Percentiles rank a stretch among this genome's conserved stretches.
Conservation (phyloP, 2,888 invertebrate species). For the Polydrusus tereticollis region DNA sequence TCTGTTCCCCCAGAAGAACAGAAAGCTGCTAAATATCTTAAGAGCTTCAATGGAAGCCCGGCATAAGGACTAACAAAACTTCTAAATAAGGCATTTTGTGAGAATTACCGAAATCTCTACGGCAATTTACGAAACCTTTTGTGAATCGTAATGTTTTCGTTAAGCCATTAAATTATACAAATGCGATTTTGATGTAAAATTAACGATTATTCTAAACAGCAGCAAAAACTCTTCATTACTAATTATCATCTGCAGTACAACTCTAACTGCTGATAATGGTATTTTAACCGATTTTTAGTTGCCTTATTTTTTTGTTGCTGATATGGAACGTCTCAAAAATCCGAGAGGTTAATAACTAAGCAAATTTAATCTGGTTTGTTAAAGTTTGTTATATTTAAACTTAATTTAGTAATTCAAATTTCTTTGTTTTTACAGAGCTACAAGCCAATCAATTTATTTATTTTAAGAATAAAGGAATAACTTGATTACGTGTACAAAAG, state of each 20-base stretch:
- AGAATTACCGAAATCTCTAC: slow-evolving; percentile 35
- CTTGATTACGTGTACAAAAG: too few species aligned
- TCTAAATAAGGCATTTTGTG: slow-evolving; percentile 31
- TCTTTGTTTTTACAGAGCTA: too few species aligned
- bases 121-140: slow-evolving; percentile 40
- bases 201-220: slow-evolving; percentile 48
- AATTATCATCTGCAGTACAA: slow-evolving; percentile 42
- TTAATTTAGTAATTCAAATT: too few species aligned
- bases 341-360: neutral
- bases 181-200: slow-evolving; percentile 50
- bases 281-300: slow-evolving; percentile 24
- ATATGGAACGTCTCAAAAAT: slow-evolving; percentile 5
- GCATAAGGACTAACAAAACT: slow-evolving; percentile 24
- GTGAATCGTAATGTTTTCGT: slow-evolving; percentile 47
- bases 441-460: too few species aligned
- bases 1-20: slow-evolving; percentile 12
- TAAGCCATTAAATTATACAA: slow-evolving; percentile 49
- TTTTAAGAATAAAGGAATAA: too few species aligned
- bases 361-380: too few species aligned
- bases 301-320: slow-evolving; percentile 27
- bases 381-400: too few species aligned
- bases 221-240: slow-evolving; percentile 47
- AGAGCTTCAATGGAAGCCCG: slow-evolving; percentile 21
- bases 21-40: slow-evolving; percentile 29
- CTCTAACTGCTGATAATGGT: slow-evolving; percentile 25